Base-by-base conservation (phyloP, 1,140 invertebrate genomes). In the Streblospio benedicti region DNA sequence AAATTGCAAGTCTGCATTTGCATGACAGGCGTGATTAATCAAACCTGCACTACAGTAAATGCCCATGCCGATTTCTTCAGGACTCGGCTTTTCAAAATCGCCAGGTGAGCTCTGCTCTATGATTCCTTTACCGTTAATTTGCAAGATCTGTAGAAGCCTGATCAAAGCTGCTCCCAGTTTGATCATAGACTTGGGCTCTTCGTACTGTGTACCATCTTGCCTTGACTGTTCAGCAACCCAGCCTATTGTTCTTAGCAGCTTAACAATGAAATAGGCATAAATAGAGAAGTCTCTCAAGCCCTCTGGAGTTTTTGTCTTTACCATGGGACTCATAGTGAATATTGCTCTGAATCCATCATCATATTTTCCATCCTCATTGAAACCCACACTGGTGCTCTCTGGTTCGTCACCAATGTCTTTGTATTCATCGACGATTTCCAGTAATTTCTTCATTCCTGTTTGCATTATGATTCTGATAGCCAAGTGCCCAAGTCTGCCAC, bases 11-110 rank as follows among this genome's bases (percentile, higher is more conserved):
- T 91, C 84, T 32, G 94, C 84, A 57, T 86, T 83, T 9, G 91
- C 91, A 75, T 93, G 89, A 71, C 93, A 96, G 0, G 91, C 91
- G 72, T 95, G 92, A 76, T 95, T 95, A 65, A 95, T 88, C 25
- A 94, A 78, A 12, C 91, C 88, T 28, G 92, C 80, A 0, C 89
- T 90, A 0, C 90, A 85, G 74, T 87, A 97, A 14, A 94, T 78
- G 28, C 85, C 92, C 28, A 89, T 90, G 3, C 91, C 93, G 65
- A 71, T 83, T 83, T 67, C 84, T 82, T 44, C 56, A 66, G 78
- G 82, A 79, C 44, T 76, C 75, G 64, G 85, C 82, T 61, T 62
- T 18, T 63, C 78, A 5, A 71, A 45, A 9, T 66, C 66, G 18
- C 57, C 64, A 44, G 75, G 71, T 4, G 71, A 69, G 44, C 83